phyloP scores from a whole-genome alignment of 2,113 vertebrate species.

The Mesoclemmys tuberculata region DNA sequence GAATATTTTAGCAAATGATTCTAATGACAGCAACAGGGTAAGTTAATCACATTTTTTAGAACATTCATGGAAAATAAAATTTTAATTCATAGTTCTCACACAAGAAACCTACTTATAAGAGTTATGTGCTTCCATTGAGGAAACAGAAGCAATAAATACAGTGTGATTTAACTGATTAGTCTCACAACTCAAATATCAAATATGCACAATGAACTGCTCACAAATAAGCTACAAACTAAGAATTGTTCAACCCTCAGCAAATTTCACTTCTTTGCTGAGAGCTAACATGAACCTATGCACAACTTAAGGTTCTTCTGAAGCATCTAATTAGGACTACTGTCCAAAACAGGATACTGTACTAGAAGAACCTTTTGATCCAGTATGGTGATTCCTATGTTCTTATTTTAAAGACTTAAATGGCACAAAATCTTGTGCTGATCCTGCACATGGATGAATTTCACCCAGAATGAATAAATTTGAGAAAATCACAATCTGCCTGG shows the following conservation, averaged over 20 bases:
- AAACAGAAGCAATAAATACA: neutral
- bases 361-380: fast-evolving
- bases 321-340: neutral
- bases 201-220: neutral
- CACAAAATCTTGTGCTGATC: neutral
- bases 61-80: neutral
- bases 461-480: neutral
- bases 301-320: neutral
- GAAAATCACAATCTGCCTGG: neutral
- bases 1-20: neutral
- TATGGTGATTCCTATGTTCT: neutral
- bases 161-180: neutral
- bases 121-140: neutral
- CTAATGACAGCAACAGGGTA: neutral
- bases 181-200: neutral
- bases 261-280: neutral
- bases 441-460: neutral
- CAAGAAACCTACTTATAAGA: neutral
- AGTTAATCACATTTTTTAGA: neutral
- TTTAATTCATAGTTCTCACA: neutral
- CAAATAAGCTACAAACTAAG: neutral
- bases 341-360: fast-evolving
- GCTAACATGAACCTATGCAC: fast-evolving
- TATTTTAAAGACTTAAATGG: neutral
- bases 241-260: neutral